Evolutionary conservation across 1,140 invertebrate species (phyloP).

Genomic region (Gonioctena quinquepunctata): DNA sequence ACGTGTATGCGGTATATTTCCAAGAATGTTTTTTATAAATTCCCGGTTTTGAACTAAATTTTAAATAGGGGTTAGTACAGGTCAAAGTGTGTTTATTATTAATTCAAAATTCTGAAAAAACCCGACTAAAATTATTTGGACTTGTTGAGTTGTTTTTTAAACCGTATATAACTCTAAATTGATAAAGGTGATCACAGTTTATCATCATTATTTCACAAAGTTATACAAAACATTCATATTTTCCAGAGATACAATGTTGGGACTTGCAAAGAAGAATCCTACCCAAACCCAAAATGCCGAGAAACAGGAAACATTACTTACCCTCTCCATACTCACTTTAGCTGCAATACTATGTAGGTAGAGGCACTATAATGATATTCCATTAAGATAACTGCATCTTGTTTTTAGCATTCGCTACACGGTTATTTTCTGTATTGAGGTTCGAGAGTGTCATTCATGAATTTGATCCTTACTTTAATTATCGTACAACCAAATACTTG

Average conservation of each 20-base stretch:
- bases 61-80: too few species aligned
- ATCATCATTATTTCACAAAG: too few species aligned
- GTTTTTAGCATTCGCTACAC: conserved; percentile 90
- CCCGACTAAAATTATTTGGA: too few species aligned
- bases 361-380: conserved; percentile 3
- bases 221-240: background rate
- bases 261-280: conserved; percentile 43
- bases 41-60: too few species aligned
- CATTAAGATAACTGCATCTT: background rate
- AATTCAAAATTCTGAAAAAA: too few species aligned
- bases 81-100: too few species aligned
- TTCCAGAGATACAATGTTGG: conserved; percentile 25
- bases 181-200: too few species aligned
- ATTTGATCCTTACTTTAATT: conserved; percentile 99
- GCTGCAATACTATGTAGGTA: conserved; percentile 92
- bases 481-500: conserved; percentile 92
- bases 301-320: conserved; percentile 94
- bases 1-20: too few species aligned
- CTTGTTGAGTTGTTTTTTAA: too few species aligned
- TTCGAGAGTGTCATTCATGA: conserved; percentile 99
- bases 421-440: conserved; percentile 93
- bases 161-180: too few species aligned
- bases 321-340: conserved; percentile 87
- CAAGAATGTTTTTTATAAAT: too few species aligned
- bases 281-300: conserved; percentile 64